Conservation (phyloP, 2,113 vertebrate genomes). For the Anguilla japonica region DNA sequence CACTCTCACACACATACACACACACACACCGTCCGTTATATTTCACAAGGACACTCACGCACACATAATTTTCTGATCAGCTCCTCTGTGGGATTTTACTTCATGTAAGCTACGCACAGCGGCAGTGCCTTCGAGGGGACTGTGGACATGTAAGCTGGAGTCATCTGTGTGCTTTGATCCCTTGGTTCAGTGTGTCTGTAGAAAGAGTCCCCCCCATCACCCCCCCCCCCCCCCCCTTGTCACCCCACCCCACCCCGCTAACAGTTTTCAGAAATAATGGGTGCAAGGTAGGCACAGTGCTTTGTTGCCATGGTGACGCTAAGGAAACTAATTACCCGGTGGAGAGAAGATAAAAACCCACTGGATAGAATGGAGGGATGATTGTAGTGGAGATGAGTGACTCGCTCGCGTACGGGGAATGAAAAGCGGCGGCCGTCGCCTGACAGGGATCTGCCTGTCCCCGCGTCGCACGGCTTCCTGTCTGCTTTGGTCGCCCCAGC, state of each 20-base stretch:
- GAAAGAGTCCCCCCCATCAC: constrained; percentile 9
- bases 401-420: constrained; percentile 39
- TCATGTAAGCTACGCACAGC: not conserved
- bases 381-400: constrained; percentile 48
- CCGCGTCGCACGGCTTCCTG: not conserved
- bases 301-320: constrained; percentile 73
- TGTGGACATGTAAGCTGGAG: not conserved
- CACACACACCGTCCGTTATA: too few species aligned
- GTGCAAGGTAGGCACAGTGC: constrained; percentile 55
- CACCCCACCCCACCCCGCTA: not conserved
- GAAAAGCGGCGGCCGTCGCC: constrained; percentile 8
- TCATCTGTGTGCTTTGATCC: constrained; percentile 30
- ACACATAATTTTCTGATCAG: not conserved
- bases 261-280: constrained; percentile 64
- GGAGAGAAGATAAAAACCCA: constrained; percentile 66
- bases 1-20: too few species aligned
- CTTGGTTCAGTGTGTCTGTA: constrained; percentile 24
- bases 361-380: constrained; percentile 33
- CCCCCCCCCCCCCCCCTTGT: not conserved
- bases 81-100: not conserved
- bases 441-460: not conserved
- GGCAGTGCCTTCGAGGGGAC: not conserved
- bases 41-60: not conserved
- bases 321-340: constrained; percentile 73
- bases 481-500: not conserved